Base-by-base conservation (phyloP, 2,797 vertebrate species). In the Tapera naevia region DNA sequence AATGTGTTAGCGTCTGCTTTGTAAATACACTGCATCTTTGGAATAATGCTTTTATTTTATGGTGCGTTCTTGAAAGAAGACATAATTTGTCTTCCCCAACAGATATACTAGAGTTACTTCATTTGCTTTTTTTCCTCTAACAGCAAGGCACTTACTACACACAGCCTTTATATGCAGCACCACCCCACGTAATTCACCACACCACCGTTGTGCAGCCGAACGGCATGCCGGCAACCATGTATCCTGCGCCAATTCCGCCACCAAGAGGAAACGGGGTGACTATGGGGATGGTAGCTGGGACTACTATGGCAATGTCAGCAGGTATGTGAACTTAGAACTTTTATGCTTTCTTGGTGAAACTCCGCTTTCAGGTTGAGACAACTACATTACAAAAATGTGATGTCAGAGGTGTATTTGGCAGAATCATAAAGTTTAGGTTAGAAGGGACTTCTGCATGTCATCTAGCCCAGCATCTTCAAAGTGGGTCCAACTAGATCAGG, bases 201-300 rank as follows among this genome's bases (percentile, higher is more conserved):
- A 99, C 99, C 82, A 99, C 99, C 6, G 99, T 99, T 97, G 99
- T 99, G 96, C 99, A 99, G 97, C 99, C 99, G 33, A 99, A 99
- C 3, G 99, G 99, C 94, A 99, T 99, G 99, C 99, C 99, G 18
- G 98, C 99, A 2, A 98, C 99, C 3, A 99, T 99, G 98, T 99
- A 99, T 78, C 98, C 99, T 88, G 99, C 99, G 23, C 98, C 97
- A 2, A 98, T 99, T 88, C 98, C 97, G 3, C 97, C 98, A 3
- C 98, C 98, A 7, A 98, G 99, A 88, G 98, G 97, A 79, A 99
- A 98, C 0, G 98, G 99, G 9, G 98, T 99, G 51, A 96, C 99
- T 91, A 99, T 99, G 99, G 99, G 99, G 62, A 99, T 99, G 99
- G 99, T 99, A 91, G 99, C 99, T 65, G 99, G 99, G 97, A 99